A percentile compares a stretch with the other conserved stretches of the same genome.
Evolutionary conservation across 2,888 invertebrate genomes (phyloP).

Genomic region (Nysson spinosus): DNA sequence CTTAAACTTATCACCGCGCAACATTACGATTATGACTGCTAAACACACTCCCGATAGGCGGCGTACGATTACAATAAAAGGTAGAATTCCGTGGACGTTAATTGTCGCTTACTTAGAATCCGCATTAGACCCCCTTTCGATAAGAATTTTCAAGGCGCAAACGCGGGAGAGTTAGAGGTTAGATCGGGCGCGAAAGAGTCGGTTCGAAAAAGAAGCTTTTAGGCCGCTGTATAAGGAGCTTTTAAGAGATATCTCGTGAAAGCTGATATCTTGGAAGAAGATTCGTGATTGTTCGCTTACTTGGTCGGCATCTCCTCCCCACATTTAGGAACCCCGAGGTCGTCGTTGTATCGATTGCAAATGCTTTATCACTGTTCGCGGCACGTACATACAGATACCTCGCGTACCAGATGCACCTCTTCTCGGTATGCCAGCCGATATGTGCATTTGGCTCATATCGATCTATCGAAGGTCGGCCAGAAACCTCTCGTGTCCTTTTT

Average conservation of each 20-base stretch:
- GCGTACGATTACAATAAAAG: not conserved
- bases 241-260: conserved; percentile 6
- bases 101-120: conserved; percentile 20
- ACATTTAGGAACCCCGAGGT: not conserved
- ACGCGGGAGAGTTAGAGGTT: too few relatives aligned
- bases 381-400: conserved; percentile 25
- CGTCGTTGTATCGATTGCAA: conserved; percentile 24
- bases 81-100: not conserved
- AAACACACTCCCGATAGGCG: not conserved
- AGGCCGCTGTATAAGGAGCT: conserved; percentile 2
- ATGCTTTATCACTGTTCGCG: conserved; percentile 47
- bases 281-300: conserved; percentile 9
- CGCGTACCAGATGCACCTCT: conserved; percentile 5
- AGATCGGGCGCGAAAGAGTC: not conserved
- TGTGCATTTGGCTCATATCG: conserved; percentile 35
- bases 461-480: conserved; percentile 56
- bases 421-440: conserved; percentile 3
- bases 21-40: not conserved
- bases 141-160: not conserved
- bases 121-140: conserved; percentile 18
- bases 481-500: conserved; percentile 3
- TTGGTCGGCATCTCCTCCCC: conserved; percentile 27
- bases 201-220: not conserved
- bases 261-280: conserved; percentile 7
- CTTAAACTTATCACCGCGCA: not conserved